Evolutionary conservation across 2,888 invertebrate species (phyloP).

Genomic region (Euclidia mi): DNA sequence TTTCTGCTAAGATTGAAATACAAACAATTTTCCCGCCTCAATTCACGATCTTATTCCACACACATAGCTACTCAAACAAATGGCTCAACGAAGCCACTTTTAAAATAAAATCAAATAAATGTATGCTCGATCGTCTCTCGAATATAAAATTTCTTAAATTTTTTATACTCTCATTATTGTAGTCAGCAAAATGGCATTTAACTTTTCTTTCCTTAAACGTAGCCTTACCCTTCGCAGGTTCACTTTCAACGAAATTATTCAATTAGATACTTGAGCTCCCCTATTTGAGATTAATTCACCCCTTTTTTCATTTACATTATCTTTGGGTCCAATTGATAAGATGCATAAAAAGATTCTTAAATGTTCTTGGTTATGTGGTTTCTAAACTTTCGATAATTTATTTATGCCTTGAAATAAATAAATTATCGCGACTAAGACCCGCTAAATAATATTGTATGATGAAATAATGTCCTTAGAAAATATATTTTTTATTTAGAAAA

Average conservation of each 20-base stretch:
- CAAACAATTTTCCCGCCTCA: too few relatives aligned
- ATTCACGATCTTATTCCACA: too few relatives aligned
- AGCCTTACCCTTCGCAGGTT: constrained; percentile 22
- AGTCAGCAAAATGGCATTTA: constrained; percentile 42
- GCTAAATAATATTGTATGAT: too few relatives aligned
- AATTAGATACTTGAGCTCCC: constrained; percentile 76
- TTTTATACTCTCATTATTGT: constrained; percentile 13
- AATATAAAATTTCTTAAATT: constrained; percentile 4
- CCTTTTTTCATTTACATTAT: constrained; percentile 78
- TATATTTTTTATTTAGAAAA: too few relatives aligned
- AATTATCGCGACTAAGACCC: too few relatives aligned
- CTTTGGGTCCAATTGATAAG: constrained; percentile 64
- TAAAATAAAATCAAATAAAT: not conserved
- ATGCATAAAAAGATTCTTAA: constrained; percentile 4
- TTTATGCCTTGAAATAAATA: too few relatives aligned
- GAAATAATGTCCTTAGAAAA: too few relatives aligned
- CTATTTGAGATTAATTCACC: constrained; percentile 74
- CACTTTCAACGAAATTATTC: constrained; percentile 77
- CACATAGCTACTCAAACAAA: not conserved
- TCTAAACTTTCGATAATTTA: constrained; percentile 1
- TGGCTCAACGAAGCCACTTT: not conserved
- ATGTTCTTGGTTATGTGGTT: constrained; percentile 13
- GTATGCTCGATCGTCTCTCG: not conserved
- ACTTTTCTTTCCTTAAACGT: constrained; percentile 31
- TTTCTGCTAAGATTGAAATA: too few relatives aligned